phyloP scores from a whole-genome alignment of 2,797 vertebrate genomes.

The Acrossocheilus fasciatus region DNA sequence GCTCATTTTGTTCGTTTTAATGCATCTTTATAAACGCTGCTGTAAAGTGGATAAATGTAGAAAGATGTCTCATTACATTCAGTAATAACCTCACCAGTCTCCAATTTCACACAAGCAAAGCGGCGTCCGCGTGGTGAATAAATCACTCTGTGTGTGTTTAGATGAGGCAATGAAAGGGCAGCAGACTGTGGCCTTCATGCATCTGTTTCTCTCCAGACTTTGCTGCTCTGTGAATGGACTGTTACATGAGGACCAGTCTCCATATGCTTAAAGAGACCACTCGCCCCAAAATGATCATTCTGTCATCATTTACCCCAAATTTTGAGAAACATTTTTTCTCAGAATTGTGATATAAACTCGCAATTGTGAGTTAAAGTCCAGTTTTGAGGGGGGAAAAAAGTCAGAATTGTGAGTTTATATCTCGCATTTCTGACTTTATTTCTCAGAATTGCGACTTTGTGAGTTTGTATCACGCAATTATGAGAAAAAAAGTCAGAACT shows the following conservation, averaged over 20 bases:
- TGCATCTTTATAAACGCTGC: not conserved
- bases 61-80: constrained; percentile 33
- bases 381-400: no score
- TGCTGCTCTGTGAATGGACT: not conserved
- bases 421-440: no score
- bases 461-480: no score
- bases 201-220: constrained; percentile 8
- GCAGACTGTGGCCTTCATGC: not conserved
- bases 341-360: no score
- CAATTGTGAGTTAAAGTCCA: no score
- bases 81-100: constrained; percentile 31
- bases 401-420: no score
- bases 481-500: no score
- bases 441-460: no score
- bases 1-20: not conserved
- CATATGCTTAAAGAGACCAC: not conserved
- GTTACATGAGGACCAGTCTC: not conserved
- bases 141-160: constrained; percentile 46
- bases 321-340: not conserved
- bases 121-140: constrained; percentile 21
- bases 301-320: not conserved
- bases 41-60: not conserved
- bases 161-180: constrained; percentile 15
- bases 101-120: constrained; percentile 31
- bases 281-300: not conserved